Evolutionary conservation across 2,888 invertebrate species (phyloP).

Genomic region (Heteropelma amictum): DNA sequence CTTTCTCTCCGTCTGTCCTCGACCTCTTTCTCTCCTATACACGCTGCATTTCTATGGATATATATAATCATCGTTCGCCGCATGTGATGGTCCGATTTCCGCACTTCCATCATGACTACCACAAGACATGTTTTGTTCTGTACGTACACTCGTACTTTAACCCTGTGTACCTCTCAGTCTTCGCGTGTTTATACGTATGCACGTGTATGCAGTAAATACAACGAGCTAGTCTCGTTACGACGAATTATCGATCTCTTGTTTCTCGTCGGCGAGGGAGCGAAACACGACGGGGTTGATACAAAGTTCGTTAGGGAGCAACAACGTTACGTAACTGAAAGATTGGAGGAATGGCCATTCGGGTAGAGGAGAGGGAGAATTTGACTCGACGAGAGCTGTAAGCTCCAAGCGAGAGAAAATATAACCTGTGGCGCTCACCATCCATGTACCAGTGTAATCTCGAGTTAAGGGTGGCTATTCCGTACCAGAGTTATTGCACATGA

Average conservation of each 20-base stretch:
- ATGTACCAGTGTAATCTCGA: constrained; percentile 25
- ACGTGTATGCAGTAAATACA: no score
- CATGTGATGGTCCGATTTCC: no score
- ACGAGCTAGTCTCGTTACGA: constrained; percentile 44
- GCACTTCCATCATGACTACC: no score
- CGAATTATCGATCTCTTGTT: constrained; percentile 52
- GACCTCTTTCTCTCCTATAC: not conserved
- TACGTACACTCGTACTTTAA: no score
- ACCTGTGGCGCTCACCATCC: not conserved
- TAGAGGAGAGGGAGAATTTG: not conserved
- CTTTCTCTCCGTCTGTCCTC: not conserved
- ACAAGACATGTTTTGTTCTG: no score
- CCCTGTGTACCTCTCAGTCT: constrained; percentile 44
- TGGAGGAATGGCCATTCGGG: not conserved
- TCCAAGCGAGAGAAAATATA: not conserved
- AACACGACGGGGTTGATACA: constrained; percentile 10
- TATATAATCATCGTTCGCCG: no score
- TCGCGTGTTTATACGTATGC: constrained; percentile 41
- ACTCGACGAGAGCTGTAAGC: not conserved
- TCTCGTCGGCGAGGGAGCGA: not conserved
- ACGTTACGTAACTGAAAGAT: constrained; percentile 40
- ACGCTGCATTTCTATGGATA: no score
- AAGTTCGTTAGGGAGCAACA: constrained; percentile 34
- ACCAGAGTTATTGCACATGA: not conserved
- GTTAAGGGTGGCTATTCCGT: not conserved